Evolutionary conservation across 2,797 vertebrate species (phyloP).

Genomic region (Chelon labrosus): DNA sequence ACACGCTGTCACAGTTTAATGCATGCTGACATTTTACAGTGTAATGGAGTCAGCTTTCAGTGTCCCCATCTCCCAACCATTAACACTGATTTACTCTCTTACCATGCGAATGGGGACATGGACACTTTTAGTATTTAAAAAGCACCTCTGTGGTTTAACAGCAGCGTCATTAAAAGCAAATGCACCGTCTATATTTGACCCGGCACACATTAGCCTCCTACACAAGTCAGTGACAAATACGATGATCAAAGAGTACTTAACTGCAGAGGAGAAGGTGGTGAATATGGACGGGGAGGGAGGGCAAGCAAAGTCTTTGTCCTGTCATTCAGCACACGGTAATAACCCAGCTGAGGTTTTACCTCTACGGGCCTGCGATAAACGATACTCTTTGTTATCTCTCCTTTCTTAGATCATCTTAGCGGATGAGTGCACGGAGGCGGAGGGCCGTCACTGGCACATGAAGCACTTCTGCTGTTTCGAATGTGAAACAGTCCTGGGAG

Average conservation of each 20-base stretch:
- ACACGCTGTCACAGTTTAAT: constrained; percentile 18
- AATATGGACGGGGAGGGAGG: constrained; percentile 7
- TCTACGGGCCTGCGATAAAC: constrained; percentile 55
- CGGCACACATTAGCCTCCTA: constrained; percentile 57
- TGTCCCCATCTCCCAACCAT: constrained; percentile 52
- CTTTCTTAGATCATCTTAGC: constrained; percentile 94
- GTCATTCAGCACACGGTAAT: constrained; percentile 59
- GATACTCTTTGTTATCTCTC: constrained; percentile 45
- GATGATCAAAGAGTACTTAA: constrained; percentile 58
- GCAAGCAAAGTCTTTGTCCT: constrained; percentile 53
- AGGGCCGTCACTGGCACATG: constrained; percentile 99
- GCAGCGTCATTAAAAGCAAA: constrained; percentile 71
- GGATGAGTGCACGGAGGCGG: constrained; percentile 97
- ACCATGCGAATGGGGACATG: constrained; percentile 51
- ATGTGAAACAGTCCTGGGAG: constrained; percentile 95
- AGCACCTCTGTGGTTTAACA: constrained; percentile 52
- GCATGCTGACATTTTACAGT: constrained; percentile 20
- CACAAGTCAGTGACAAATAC: constrained; percentile 58
- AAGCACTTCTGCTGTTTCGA: constrained; percentile 99
- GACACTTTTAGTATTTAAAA: constrained; percentile 48
- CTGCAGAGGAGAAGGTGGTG: constrained; percentile 42
- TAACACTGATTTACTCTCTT: constrained; percentile 34
- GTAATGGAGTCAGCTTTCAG: constrained; percentile 57
- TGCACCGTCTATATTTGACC: constrained; percentile 47
- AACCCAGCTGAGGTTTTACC: constrained; percentile 42